Evolutionary conservation across 2,113 vertebrate genomes (phyloP).

Genomic region (Tricholaema leucomelas): DNA sequence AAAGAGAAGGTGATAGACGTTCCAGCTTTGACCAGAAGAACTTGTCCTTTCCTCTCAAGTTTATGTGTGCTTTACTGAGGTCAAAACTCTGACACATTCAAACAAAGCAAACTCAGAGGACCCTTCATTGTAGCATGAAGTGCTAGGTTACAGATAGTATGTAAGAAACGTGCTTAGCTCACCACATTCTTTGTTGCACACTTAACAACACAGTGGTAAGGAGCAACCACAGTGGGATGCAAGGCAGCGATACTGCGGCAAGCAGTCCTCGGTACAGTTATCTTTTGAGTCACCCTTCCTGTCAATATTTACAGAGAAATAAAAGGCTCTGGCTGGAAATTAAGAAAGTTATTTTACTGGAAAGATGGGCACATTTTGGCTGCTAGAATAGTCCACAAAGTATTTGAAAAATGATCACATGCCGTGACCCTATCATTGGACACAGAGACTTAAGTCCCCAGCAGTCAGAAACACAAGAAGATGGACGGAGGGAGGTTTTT

Average conservation of each 20-base stretch:
- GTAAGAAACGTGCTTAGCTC: background rate
- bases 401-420: background rate
- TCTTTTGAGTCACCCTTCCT: constrained; percentile 62
- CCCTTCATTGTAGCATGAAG: background rate
- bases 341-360: constrained; percentile 32
- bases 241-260: background rate
- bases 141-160: background rate
- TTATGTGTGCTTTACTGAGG: background rate
- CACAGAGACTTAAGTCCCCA: rapidly evolving
- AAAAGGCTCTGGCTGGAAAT: constrained; percentile 39
- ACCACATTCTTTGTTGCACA: background rate
- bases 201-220: background rate
- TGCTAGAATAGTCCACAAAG: constrained; percentile 20
- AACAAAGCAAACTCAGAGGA: background rate
- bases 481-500: background rate
- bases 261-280: background rate
- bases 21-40: background rate
- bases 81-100: background rate
- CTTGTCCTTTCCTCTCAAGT: background rate
- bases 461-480: background rate
- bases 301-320: constrained; percentile 57
- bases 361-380: constrained; percentile 8
- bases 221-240: constrained; percentile 5
- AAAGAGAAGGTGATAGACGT: background rate
- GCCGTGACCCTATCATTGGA: background rate